These are phyloP conservation scores for Turritopsis dohrnii DNA, from an alignment of 30 jellyfish, hydroid and myxozoan genomes.

Conservation along the genomic window DNA sequence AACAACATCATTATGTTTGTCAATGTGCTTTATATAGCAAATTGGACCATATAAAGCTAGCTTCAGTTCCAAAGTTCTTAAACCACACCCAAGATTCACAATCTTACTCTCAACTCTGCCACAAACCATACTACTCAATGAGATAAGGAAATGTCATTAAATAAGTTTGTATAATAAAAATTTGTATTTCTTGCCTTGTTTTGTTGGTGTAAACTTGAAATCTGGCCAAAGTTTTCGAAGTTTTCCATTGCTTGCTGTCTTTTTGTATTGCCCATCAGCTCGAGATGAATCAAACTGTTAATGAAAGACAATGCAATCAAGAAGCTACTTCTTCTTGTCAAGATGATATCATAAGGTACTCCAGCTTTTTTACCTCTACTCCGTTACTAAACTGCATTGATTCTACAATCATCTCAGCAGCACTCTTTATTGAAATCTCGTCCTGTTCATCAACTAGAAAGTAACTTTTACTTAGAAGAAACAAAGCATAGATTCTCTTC, in stretches of 20 bases:
- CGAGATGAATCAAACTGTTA: slow-evolving; percentile 66
- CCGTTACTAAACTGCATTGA: slow-evolving; percentile 73
- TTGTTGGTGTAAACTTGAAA: slow-evolving; percentile 86
- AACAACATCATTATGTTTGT: too few species aligned
- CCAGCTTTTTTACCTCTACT: slow-evolving; percentile 60
- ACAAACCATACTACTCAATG: too few species aligned
- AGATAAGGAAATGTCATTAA: too few species aligned
- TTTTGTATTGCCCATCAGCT: slow-evolving; percentile 98
- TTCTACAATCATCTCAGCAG: slow-evolving; percentile 72
- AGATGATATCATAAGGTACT: too few species aligned
- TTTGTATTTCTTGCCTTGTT: slow-evolving; percentile 42
- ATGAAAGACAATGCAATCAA: neutral
- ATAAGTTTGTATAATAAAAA: neutral
- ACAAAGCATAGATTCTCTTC: too few species aligned
- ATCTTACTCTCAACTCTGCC: too few species aligned
- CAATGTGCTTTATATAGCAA: too few species aligned
- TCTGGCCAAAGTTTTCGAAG: slow-evolving; percentile 89
- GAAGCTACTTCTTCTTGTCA: too few species aligned
- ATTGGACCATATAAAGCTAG: too few species aligned
- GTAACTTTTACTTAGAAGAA: neutral
- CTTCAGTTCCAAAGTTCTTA: too few species aligned
- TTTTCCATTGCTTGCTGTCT: slow-evolving; percentile 92
- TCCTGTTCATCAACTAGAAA: slow-evolving; percentile 75
- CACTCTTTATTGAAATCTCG: slow-evolving; percentile 75
- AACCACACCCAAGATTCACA: too few species aligned